These are phyloP conservation scores for Anagyrus pseudococci DNA, from an alignment of 2,888 invertebrate species.

Conservation along the genomic window DNA sequence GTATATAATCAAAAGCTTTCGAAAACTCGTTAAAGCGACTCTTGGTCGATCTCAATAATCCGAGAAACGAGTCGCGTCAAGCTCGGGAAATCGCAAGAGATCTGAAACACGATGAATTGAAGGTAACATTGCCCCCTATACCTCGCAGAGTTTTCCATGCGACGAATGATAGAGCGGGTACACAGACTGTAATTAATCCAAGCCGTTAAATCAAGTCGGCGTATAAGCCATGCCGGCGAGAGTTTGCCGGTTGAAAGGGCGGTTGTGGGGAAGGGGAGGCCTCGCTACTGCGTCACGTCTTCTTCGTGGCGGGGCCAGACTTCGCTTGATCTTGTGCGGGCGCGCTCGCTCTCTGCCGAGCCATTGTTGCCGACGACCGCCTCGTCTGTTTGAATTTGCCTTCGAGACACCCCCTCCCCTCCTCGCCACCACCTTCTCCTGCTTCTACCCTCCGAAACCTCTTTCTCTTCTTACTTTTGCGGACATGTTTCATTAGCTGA, in stretches of 20 bases:
- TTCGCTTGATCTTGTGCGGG: background rate
- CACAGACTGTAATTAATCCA: constrained; percentile 57
- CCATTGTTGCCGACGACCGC: constrained; percentile 9
- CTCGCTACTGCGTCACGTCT: background rate
- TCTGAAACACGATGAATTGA: too few species aligned
- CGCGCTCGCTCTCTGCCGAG: background rate
- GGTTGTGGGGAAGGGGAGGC: background rate
- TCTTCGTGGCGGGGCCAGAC: constrained; percentile 1
- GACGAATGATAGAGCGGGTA: too few species aligned
- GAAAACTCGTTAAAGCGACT: too few species aligned
- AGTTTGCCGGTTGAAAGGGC: background rate
- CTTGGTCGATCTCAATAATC: too few species aligned
- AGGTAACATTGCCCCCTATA: too few species aligned
- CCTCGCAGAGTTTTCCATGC: too few species aligned
- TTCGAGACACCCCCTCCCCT: background rate
- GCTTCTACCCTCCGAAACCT: too few species aligned
- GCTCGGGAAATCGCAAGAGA: too few species aligned
- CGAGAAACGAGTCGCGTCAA: too few species aligned
- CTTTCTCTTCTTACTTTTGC: background rate
- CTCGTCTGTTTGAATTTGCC: constrained; percentile 20
- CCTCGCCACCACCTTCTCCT: background rate
- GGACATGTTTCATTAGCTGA: background rate
- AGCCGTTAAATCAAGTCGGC: constrained; percentile 56
- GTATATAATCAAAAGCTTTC: too few species aligned
- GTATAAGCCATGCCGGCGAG: constrained; percentile 47